Percentiles rank a stretch among this genome's conserved stretches.
phyloP scores from a whole-genome alignment of 1,140 invertebrate genomes.

The Drosophila grimshawi region DNA sequence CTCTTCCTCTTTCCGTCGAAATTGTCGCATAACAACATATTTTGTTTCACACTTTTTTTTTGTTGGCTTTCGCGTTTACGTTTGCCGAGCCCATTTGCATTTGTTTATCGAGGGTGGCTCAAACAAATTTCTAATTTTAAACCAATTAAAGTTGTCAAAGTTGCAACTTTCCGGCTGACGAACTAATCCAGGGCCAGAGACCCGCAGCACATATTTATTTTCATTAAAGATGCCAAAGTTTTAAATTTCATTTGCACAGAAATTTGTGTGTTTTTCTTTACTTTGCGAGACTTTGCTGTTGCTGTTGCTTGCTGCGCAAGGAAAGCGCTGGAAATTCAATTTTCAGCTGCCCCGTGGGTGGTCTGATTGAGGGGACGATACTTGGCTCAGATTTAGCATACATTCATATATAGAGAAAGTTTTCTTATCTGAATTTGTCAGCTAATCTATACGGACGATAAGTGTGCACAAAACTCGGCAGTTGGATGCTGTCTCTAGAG shows the following conservation, averaged over 20 bases:
- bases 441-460: slow-evolving; percentile 49
- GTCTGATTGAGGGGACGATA: slow-evolving; percentile 37
- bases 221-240: slow-evolving; percentile 80
- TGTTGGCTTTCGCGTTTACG: not conserved
- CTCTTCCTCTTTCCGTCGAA: slow-evolving; percentile 3
- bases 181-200: slow-evolving; percentile 62
- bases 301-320: slow-evolving; percentile 3
- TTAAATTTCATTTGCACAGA: slow-evolving; percentile 70
- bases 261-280: slow-evolving; percentile 46
- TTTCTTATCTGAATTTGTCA: slow-evolving; percentile 42
- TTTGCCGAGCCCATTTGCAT: slow-evolving; percentile 43
- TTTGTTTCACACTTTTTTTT: slow-evolving; percentile 46
- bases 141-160: slow-evolving; percentile 79
- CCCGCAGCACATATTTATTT: slow-evolving; percentile 61
- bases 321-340: slow-evolving; percentile 53
- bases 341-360: slow-evolving; percentile 35
- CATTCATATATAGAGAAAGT: slow-evolving; percentile 22
- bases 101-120: slow-evolving; percentile 49
- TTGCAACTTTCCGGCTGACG: slow-evolving; percentile 54
- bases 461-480: slow-evolving; percentile 11
- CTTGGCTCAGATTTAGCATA: slow-evolving; percentile 32
- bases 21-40: slow-evolving; percentile 53
- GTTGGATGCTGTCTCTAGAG: not conserved
- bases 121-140: slow-evolving; percentile 69
- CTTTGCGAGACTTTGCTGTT: not conserved